A percentile compares a stretch with the other conserved stretches of the same genome.
These are phyloP conservation scores for Capromys pilorides DNA, from an alignment of 2,797 vertebrate genomes.

Conservation along the genomic window DNA sequence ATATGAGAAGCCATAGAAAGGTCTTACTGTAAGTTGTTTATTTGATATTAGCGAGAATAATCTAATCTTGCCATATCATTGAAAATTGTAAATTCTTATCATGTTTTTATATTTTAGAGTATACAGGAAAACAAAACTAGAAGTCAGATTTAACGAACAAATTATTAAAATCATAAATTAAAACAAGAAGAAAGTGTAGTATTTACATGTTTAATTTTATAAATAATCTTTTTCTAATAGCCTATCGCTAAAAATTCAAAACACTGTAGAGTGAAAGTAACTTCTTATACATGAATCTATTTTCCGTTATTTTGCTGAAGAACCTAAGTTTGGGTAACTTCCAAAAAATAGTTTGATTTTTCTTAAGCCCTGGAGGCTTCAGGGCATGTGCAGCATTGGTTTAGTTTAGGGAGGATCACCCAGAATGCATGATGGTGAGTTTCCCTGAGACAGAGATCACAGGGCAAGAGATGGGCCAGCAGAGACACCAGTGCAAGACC, in stretches of 20 bases:
- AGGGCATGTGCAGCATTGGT: background rate
- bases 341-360: background rate
- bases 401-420: background rate
- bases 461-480: background rate
- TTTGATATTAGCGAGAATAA: background rate
- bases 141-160: background rate
- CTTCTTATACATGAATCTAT: background rate
- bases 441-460: background rate
- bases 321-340: background rate
- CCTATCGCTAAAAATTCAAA: background rate
- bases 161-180: conserved; percentile 18
- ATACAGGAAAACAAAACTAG: background rate
- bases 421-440: fast-evolving
- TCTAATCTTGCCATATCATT: background rate
- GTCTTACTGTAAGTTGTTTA: background rate
- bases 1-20: background rate
- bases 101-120: conserved; percentile 22
- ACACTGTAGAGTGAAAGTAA: background rate
- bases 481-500: background rate
- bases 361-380: background rate
- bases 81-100: conserved; percentile 32
- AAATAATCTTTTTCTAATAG: background rate
- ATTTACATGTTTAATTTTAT: conserved; percentile 31
- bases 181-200: background rate
- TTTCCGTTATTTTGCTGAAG: background rate